Evolutionary conservation across 1,140 invertebrate species (phyloP).

Genomic region (Zaprionus ghesquierei): DNA sequence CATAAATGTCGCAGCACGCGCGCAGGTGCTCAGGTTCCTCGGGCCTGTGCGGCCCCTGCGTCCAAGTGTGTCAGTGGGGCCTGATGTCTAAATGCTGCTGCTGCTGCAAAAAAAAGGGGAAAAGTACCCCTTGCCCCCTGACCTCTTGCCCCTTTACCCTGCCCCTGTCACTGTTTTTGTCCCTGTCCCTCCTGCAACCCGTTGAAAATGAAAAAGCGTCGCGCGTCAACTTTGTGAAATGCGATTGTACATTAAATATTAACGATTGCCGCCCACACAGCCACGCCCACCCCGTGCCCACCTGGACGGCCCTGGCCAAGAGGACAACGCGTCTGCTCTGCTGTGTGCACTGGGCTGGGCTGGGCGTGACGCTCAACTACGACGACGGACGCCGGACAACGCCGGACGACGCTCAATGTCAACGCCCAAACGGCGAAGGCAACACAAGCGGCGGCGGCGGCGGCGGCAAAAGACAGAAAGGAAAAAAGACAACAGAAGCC

Average conservation of each 20-base stretch:
- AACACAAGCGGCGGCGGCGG: not conserved
- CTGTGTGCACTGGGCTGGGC: constrained; percentile 13
- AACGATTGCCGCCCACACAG: constrained; percentile 64
- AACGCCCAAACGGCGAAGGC: constrained; percentile 43
- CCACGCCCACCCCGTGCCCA: not conserved
- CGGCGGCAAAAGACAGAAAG: not conserved
- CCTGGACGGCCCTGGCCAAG: constrained; percentile 33
- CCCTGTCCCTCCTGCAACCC: not conserved
- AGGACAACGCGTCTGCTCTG: constrained; percentile 28
- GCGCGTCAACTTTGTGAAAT: constrained; percentile 57
- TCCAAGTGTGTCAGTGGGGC: constrained; percentile 36
- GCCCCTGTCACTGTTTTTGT: too few relatives aligned
- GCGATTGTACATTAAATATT: constrained; percentile 82
- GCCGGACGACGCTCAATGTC: constrained; percentile 54
- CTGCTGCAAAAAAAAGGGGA: not conserved
- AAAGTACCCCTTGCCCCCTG: not conserved
- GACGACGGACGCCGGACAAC: too few relatives aligned
- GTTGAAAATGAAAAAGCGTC: constrained; percentile 31
- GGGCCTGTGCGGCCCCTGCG: not conserved
- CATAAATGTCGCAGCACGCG: constrained; percentile 46
- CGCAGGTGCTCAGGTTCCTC: constrained; percentile 23
- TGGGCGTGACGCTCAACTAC: too few relatives aligned
- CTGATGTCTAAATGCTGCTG: constrained; percentile 35
- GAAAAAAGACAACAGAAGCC: constrained; percentile 18
- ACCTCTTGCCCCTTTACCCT: not conserved